Conservation (phyloP, 1,140 invertebrate species). For the Leptoteleia sp. region DNA sequence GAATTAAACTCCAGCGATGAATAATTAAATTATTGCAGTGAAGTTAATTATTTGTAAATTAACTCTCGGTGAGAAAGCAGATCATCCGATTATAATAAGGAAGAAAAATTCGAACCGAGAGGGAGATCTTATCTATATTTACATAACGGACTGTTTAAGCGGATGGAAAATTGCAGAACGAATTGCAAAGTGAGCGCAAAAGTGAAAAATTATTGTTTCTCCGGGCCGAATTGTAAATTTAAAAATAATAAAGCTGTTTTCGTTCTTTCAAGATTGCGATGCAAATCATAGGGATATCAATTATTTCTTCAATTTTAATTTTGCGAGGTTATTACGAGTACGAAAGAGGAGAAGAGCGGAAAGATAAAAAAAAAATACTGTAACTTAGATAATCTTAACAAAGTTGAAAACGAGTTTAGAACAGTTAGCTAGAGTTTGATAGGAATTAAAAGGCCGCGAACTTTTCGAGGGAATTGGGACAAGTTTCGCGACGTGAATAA, state of each 20-base stretch:
- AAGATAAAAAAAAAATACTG: not conserved
- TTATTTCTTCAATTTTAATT: slow-evolving; percentile 50
- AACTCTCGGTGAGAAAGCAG: slow-evolving; percentile 1
- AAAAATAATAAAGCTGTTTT: slow-evolving; percentile 51
- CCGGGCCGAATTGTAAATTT: slow-evolving; percentile 41
- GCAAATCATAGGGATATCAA: slow-evolving; percentile 22
- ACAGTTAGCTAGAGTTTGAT: not conserved
- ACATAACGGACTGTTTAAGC: slow-evolving; percentile 20
- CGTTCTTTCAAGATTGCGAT: slow-evolving; percentile 1
- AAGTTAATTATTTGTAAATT: slow-evolving; percentile 11
- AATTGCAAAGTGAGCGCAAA: slow-evolving; percentile 22
- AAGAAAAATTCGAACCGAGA: slow-evolving; percentile 23
- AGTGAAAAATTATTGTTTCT: slow-evolving; percentile 45
- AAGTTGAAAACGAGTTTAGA: slow-evolving; percentile 21
- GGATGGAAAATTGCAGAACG: slow-evolving; percentile 32
- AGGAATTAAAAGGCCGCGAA: slow-evolving; percentile 14
- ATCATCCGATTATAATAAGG: slow-evolving; percentile 21
- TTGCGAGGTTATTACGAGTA: slow-evolving; percentile 1
- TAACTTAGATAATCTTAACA: slow-evolving; percentile 12
- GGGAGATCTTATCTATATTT: slow-evolving; percentile 19
- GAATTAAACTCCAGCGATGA: not conserved
- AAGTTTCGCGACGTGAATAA: slow-evolving; percentile 9
- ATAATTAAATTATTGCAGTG: not conserved
- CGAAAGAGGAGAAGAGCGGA: not conserved
- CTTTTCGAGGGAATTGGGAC: not conserved